Percentiles rank a stretch among this genome's conserved stretches.
These are phyloP conservation scores for Phrynocephalus versicolor DNA, from an alignment of 2,113 vertebrate species.

Conservation along the genomic window DNA sequence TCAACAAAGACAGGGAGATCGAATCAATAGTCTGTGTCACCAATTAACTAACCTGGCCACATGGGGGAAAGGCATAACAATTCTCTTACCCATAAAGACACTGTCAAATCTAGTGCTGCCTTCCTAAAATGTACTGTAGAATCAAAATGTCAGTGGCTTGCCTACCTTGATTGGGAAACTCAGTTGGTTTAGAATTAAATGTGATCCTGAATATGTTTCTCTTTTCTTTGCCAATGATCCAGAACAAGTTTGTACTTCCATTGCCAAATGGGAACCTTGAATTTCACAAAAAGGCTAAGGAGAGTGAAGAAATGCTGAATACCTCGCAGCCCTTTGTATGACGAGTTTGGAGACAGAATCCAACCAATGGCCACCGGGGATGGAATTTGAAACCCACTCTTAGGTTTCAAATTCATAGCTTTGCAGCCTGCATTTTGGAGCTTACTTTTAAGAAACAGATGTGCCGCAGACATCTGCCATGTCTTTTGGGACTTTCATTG, in stretches of 20 bases:
- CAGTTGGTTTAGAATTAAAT: neutral
- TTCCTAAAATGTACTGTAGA: neutral
- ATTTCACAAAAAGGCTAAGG: too few relatives aligned
- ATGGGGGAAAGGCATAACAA: neutral
- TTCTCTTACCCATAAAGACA: neutral
- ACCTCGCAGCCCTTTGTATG: too few relatives aligned
- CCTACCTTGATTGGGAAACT: neutral
- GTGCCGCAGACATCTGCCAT: too few relatives aligned
- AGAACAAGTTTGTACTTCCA: neutral
- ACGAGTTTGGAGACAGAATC: too few relatives aligned
- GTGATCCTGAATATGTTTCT: neutral
- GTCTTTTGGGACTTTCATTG: too few relatives aligned
- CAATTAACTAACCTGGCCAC: conserved; percentile 31
- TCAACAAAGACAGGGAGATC: conserved; percentile 38
- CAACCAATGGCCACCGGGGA: too few relatives aligned
- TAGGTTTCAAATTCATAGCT: too few relatives aligned
- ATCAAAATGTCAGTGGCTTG: neutral
- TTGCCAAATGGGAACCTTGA: too few relatives aligned
- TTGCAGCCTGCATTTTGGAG: too few relatives aligned
- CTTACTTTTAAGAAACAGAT: too few relatives aligned
- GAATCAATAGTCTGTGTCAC: conserved; percentile 47
- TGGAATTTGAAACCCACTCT: too few relatives aligned
- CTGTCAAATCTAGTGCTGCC: neutral
- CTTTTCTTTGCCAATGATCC: neutral
- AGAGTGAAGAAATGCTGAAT: too few relatives aligned